Base-by-base conservation (phyloP, 1,140 invertebrate genomes). In the Drosophila triauraria region DNA sequence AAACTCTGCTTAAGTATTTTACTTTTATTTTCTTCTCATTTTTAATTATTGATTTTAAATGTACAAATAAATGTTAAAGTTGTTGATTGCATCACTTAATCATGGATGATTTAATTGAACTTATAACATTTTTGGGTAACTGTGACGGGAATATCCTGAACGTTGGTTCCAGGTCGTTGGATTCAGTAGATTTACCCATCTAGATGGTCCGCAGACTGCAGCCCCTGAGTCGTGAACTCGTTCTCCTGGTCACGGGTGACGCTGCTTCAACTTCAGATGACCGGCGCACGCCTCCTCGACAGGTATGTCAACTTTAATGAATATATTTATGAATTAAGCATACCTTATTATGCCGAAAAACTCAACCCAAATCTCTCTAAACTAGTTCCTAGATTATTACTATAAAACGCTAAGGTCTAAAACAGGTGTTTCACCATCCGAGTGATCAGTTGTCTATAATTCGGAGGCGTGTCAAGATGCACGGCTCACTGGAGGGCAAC, bases 391-490 rank as follows among this genome's bases (percentile, higher is more conserved):
- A 15, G 38, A 6, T 32, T 74, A 70, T 61, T 77, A 48, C 46
- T 67, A 67, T 71, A 61, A 51, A 71, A 76, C 56, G 56, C 20
- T 40, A 40, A 54, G 20, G 20, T 61, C 61, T 84, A 80, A 67
- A 83, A 68, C 58, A 43, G 62, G 32, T 68, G 60, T 15, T 60
- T 47, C 47, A 80, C 70, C 75, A 59, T 9, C 40, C 30, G 13
- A 64, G 30, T 69, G 62, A 43, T 50, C 78, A 88, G 85, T 90
- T 54, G 35, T 8, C 53, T 65, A 13, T 51, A 32, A 47, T 54
- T 17, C 56, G 23, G 46, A 57, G 60, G 23, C 38, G 56, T 74
- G 54, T 56, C 40, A 84, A 75, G 56, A 88, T 88, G 85, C 70
- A 75, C 50, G 23, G 68, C 35, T 60, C 51, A 27, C 20, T 60